Evolutionary conservation across 2,888 invertebrate species (phyloP).

Genomic region (Drosophila hamatofila): DNA sequence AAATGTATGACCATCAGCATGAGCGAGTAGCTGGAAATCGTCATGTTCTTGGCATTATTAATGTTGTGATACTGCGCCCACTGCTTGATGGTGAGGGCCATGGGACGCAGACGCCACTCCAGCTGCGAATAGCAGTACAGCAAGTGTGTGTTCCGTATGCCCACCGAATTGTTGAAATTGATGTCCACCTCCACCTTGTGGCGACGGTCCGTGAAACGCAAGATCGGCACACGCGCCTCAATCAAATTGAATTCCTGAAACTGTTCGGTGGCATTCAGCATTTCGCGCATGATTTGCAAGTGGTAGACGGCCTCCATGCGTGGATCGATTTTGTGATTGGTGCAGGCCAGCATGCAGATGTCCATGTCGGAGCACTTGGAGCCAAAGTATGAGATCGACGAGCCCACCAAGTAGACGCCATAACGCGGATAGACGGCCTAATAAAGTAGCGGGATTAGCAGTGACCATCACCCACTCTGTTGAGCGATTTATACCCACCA

Average conservation of each 20-base stretch:
- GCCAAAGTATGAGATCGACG: constrained; percentile 98
- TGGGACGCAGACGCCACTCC: constrained; percentile 97
- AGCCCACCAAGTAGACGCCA: constrained; percentile 97
- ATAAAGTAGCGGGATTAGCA: neutral
- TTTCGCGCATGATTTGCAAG: constrained; percentile 81
- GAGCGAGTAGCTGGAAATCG: constrained; percentile 98
- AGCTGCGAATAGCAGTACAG: constrained; percentile 95
- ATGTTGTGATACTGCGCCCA: constrained; percentile 98
- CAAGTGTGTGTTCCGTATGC: constrained; percentile 97
- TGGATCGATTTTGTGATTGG: constrained; percentile 87
- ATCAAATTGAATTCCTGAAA: constrained; percentile 88
- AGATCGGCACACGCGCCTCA: constrained; percentile 97
- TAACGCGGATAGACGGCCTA: constrained; percentile 87
- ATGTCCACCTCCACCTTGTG: constrained; percentile 96
- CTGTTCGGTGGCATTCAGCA: constrained; percentile 79
- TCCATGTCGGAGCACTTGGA: constrained; percentile 97
- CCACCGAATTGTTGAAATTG: constrained; percentile 98
- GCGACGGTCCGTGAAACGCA: constrained; percentile 93
- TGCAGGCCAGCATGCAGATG: constrained; percentile 94
- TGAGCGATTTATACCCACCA: constrained; percentile 86
- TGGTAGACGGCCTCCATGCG: constrained; percentile 88
- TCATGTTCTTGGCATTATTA: constrained; percentile 97
- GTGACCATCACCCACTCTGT: neutral
- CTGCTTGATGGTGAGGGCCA: constrained; percentile 95
- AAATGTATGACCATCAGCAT: constrained; percentile 99